Percentiles rank a stretch among this genome's conserved stretches.
Evolutionary conservation across 2,113 vertebrate genomes (phyloP).

Genomic region (Brachypodius melanocephalos): DNA sequence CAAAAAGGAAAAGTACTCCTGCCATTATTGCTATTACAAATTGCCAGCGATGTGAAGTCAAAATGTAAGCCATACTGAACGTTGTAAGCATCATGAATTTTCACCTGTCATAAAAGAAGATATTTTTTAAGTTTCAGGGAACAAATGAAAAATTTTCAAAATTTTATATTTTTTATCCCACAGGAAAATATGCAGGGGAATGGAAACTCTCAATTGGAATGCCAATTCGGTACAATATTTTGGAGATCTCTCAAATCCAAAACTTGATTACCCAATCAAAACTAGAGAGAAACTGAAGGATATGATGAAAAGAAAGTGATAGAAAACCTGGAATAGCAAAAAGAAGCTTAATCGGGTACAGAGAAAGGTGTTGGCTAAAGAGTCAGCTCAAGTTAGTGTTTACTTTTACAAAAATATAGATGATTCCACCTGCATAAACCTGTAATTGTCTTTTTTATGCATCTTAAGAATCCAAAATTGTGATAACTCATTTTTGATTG

Average conservation of each 20-base stretch:
- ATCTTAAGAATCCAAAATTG: background rate
- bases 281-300: background rate
- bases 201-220: background rate
- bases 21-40: background rate
- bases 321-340: background rate
- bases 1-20: background rate
- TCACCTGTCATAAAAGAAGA: background rate
- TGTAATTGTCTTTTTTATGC: background rate
- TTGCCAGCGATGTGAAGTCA: background rate
- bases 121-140: background rate
- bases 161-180: background rate
- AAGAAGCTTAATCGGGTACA: background rate
- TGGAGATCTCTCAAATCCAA: background rate
- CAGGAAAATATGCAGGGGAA: background rate
- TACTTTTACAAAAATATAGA: background rate
- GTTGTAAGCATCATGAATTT: background rate
- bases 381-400: background rate
- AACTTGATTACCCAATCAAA: background rate
- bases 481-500: background rate
- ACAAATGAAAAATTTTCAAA: background rate
- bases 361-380: rapidly evolving
- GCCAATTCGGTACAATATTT: background rate
- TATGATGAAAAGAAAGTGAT: background rate
- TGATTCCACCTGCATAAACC: background rate
- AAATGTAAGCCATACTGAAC: background rate